Conservation (phyloP, 2,113 vertebrate genomes). For the Spermophilus dauricus region DNA sequence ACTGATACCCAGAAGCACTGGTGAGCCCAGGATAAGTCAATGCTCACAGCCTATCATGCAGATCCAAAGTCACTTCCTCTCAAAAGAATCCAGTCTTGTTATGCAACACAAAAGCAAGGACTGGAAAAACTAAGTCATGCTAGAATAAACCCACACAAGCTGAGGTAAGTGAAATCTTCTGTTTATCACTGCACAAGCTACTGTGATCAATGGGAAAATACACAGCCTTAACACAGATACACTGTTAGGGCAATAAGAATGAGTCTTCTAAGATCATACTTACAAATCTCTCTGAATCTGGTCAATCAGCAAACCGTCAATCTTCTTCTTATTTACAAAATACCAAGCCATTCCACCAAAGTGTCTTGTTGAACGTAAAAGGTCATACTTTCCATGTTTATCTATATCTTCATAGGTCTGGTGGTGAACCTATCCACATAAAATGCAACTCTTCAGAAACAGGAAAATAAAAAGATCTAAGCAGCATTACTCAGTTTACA, state of each 20-base stretch:
- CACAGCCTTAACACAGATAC: not conserved
- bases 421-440: slow-evolving; percentile 90
- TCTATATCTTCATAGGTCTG: slow-evolving; percentile 95
- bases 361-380: slow-evolving; percentile 95
- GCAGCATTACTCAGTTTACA: not conserved
- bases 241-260: not conserved
- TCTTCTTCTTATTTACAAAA: slow-evolving; percentile 90
- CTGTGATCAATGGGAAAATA: not conserved
- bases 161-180: not conserved
- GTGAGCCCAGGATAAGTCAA: not conserved
- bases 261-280: slow-evolving; percentile 82
- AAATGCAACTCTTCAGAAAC: slow-evolving; percentile 58
- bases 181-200: not conserved
- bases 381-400: slow-evolving; percentile 92
- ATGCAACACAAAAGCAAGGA: not conserved
- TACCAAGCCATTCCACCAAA: slow-evolving; percentile 97
- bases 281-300: slow-evolving; percentile 96
- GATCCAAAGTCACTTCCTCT: not conserved
- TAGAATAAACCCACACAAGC: not conserved
- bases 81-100: not conserved
- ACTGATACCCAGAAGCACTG: not conserved
- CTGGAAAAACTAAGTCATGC: slow-evolving; percentile 11
- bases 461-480: not conserved
- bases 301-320: slow-evolving; percentile 95
- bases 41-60: not conserved